Evolutionary conservation across 2,113 vertebrate species (phyloP), one percentile per base, ranked within the genome.

Genomic region (Psittacus erithacus): DNA sequence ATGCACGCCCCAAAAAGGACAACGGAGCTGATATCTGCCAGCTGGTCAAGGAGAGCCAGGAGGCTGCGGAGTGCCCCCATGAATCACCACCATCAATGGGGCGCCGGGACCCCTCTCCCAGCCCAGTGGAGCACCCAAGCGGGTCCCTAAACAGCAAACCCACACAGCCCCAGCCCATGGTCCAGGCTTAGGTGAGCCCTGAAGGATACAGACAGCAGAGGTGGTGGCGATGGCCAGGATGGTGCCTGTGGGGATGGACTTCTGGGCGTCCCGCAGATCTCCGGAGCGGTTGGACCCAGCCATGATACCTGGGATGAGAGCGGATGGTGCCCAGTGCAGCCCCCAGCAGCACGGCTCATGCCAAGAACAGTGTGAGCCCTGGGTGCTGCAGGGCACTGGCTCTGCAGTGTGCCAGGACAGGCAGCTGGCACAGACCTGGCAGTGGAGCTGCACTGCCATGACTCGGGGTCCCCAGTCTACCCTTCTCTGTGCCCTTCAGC

Each of bases 231-330:
- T 99, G 95, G 99, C 99, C 94, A 99, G 97, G 92, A 99, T 99
- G 93, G 99, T 99, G 87, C 99, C 99, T 0, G 99, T 97, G 60
- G 99, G 99, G 91, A 99, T 99, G 17, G 99, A 99, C 95, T 99
- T 99, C 98, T 99, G 99, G 27, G 99, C 99, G 23, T 99, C 99
- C n/a, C 99, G 98, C 88, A 99, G 98, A 92, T 99, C 99, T 90
- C 99, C 99, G 0, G 99, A 99, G 82, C 99, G 98, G 97, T 99
- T 99, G 46, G 99, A 99, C 52, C 99, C 99, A 24, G 99, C 99
- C 99, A 99, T 99, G 97, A 99, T 99, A 41, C 99, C 99, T 99
- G 96, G 7, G 46, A 11, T 73, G n/a, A 78, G 57, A 65, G 38
- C 6, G 53, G 41, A 20, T 1, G 1, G 24, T n/a, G 77, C 60